Base-by-base conservation (phyloP, 2,797 vertebrate species). In the Neopelma chrysocephalum region DNA sequence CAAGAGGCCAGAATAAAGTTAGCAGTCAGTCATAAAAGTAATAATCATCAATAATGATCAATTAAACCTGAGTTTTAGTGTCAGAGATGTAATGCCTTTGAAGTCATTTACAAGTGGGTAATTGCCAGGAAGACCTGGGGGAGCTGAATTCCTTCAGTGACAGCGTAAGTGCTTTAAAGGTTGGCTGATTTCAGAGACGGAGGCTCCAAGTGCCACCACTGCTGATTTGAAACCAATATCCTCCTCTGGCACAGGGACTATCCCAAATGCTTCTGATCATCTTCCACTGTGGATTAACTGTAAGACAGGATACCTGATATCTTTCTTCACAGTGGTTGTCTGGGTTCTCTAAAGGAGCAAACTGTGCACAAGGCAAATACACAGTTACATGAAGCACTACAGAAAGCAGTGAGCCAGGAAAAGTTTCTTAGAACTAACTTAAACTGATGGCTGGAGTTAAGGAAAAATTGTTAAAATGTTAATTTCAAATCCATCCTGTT, bases 231-330 rank as follows among this genome's bases (percentile, higher is more conserved):
- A 95, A 95, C 56, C 19, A 61, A 18, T 70, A 87, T 69, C 47
- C 61, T 75, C 48, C 84, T 57, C 69, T 94, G 95, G 91, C 96
- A 91, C 19, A 17, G 88, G 25, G 25, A 22, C 81, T 51, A 4
- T 70, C 87, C 77, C 75, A 93, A 45, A 57, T 86, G 83, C 80
- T 93, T 95, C 89, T 93, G 80, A 81, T 93, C 60, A 51, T 90
- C 83, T 93, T 88, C 60, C 70, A 32, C 71, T 68, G 68, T 82
- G 95, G 96, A 94, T 96, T 95, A 96, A 50, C 81, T 10, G 26
- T 84, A 66, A 89, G 27, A 82, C 77, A 80, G 42, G 96, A 80
- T 57, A 94, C 48, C 29, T 62, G 96, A 94, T 87, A 90, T 4
- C 1, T 0, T 93, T 84, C 95, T 60, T 64, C 75, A 60, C 43